Base-by-base conservation (phyloP, 2,888 invertebrate species). In the Julus scandinavius region DNA sequence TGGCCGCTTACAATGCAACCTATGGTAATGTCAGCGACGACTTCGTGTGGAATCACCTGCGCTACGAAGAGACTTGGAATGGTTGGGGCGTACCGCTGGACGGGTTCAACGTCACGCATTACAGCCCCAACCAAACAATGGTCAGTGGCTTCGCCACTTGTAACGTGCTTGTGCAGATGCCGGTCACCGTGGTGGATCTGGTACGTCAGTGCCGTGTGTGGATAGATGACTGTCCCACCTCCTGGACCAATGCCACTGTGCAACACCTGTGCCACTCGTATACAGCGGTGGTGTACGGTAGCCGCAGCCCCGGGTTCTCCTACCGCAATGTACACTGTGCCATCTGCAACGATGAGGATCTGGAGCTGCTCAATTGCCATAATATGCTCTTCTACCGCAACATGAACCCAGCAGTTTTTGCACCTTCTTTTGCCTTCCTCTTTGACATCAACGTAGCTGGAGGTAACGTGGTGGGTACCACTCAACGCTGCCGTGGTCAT, bases 291-390 rank as follows among this genome's bases (percentile, higher is more conserved):
- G 92, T 93, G 17, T 93, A 92, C 90, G 90, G 91, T 9, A 84
- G 84, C 88, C n/a, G 80, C 84, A 87, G 89, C 87, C 91, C 91
- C n/a, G 90, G 91, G 29, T 90, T 91, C 17, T 91, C 91, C 2
- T 93, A 92, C 90, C 91, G 93, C 88, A 93, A 93, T 90, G 91
- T 92, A 0, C 93, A 93, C 89, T 93, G 93, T 90, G 93, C 93
- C 40, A 90, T 92, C 72, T 93, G 93, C 90, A 93, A 93, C 90
- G 91, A 92, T 80, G 91, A 92, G 49, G 90, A 91, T 41, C 89
- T 92, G 80, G 89, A 90, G 29, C 92, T 92, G 87, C 89, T 90
- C n/a, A 88, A 90, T 87, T 90, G 90, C 54, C 29, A 80, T 15
- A 6, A 89, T 6, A 86, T 88, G 4, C 86, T 84, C 6, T 88